Percentiles rank a stretch among this genome's conserved stretches.
Conservation (phyloP, 2,888 invertebrate species). For the Lepetodrilus schrolli region DNA sequence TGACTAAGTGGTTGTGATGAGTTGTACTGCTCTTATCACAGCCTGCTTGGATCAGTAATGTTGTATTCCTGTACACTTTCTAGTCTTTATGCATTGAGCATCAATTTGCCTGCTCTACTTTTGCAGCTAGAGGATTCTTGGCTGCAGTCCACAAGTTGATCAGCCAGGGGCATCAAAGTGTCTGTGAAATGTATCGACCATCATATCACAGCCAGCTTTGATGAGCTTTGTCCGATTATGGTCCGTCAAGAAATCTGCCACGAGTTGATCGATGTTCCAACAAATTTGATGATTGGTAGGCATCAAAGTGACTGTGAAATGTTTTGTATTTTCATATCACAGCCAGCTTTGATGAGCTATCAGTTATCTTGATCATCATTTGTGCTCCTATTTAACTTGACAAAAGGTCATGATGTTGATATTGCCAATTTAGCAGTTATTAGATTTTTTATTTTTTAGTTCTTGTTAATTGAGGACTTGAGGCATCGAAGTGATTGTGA, state of each 20-base stretch:
- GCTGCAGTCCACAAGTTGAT: no score
- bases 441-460: neutral
- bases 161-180: conserved; percentile 58
- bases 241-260: neutral
- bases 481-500: conserved; percentile 61
- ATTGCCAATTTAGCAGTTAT: no score
- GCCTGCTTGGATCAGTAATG: conserved; percentile 88
- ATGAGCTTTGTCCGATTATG: conserved; percentile 41
- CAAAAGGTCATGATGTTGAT: neutral
- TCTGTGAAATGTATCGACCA: conserved; percentile 63
- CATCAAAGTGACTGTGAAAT: conserved; percentile 93
- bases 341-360: conserved; percentile 93
- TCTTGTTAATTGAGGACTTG: neutral
- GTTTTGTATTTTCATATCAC: conserved; percentile 88
- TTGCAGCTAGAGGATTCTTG: neutral
- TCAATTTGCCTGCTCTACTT: no score
- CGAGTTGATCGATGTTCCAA: neutral
- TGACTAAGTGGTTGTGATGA: conserved; percentile 68
- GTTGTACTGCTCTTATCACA: conserved; percentile 86
- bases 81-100: no score
- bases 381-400: neutral
- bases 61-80: no score
- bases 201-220: conserved; percentile 81
- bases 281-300: conserved; percentile 73
- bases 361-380: conserved; percentile 7